phyloP scores from a whole-genome alignment of 1,140 invertebrate species.

The Spodoptera litura region DNA sequence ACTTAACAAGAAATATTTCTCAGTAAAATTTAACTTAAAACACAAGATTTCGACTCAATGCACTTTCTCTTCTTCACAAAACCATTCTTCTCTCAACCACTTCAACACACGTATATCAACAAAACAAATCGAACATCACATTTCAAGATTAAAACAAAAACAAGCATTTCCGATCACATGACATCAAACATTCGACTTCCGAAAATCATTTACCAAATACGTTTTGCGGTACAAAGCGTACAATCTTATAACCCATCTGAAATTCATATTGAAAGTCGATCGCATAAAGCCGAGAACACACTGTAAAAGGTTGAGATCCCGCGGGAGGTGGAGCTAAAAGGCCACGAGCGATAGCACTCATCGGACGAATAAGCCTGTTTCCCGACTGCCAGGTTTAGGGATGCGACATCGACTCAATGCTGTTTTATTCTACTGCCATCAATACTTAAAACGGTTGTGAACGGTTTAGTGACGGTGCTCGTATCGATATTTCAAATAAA shows the following conservation, averaged over 20 bases:
- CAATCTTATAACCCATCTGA: conserved; percentile 82
- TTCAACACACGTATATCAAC: too few species aligned
- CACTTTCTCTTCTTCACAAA: too few species aligned
- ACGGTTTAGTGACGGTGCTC: conserved; percentile 65
- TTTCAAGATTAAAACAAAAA: conserved; percentile 38
- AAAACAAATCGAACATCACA: background rate
- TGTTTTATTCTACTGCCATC: conserved; percentile 84
- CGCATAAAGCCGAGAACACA: conserved; percentile 78
- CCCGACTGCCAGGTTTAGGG: conserved; percentile 80
- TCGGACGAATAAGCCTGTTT: conserved; percentile 85
- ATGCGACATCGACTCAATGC: conserved; percentile 81
- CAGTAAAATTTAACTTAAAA: too few species aligned
- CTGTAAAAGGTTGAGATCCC: conserved; percentile 82
- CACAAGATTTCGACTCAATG: too few species aligned
- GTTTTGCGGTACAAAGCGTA: conserved; percentile 69
- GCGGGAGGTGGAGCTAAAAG: conserved; percentile 72
- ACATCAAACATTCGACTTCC: conserved; percentile 58
- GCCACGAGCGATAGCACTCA: conserved; percentile 82
- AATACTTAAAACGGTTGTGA: conserved; percentile 84
- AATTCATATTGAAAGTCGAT: conserved; percentile 83
- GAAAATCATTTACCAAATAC: conserved; percentile 74
- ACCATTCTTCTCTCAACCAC: too few species aligned
- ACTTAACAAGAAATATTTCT: too few species aligned
- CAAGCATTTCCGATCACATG: conserved; percentile 25
- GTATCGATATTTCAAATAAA: conserved; percentile 51